Base-by-base conservation (phyloP, 2,113 vertebrate genomes). In the Eonycteris spelaea region DNA sequence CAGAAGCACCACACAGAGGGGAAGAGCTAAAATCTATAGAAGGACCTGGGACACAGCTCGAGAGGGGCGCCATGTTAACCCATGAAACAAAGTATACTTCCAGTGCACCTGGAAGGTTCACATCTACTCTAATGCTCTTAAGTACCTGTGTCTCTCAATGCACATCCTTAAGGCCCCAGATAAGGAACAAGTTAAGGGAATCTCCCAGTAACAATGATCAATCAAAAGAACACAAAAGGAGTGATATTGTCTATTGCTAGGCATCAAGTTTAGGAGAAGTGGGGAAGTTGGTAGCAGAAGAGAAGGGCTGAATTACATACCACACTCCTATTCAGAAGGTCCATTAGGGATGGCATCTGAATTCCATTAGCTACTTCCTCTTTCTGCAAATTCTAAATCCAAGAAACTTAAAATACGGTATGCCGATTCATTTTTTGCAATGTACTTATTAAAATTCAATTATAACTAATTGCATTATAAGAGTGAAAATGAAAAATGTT, bases 381-480 rank as follows among this genome's bases (percentile, higher is more conserved):
- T 65, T 74, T 80, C 63, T 85, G 18, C 33, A 94, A 89, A 95
- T 82, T 78, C 61, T 68, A 96, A 48, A 78, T 79, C 28, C 26
- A 21, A 26, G 70, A 82, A 95, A 77, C 33, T 74, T 85, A 73
- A 88, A 90, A 87, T 6, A 68, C 53, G 90, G 2, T 8, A 63
- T 33, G 24, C 16, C 53, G 55, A 84, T 68, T 91, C 30, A 68
- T 45, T 79, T 86, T 86, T 82, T 77, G 28, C n/a, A 93, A 61
- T 38, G 2, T 77, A 57, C 24, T 71, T 74, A 97, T 55, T 87
- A 95, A 97, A 94, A 95, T 80, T 85, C 45, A 83, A 28, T 82
- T 67, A 40, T 22, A 89, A 51, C 24, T 82, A 91, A 85, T 51
- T n/a, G 70, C 19, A 55, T 26, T 86, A 38, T 63, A 75, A 74